A percentile compares a stretch with the other conserved stretches of the same genome.
phyloP scores from a whole-genome alignment of 2,888 invertebrate species.

The Pollenia labialis region DNA sequence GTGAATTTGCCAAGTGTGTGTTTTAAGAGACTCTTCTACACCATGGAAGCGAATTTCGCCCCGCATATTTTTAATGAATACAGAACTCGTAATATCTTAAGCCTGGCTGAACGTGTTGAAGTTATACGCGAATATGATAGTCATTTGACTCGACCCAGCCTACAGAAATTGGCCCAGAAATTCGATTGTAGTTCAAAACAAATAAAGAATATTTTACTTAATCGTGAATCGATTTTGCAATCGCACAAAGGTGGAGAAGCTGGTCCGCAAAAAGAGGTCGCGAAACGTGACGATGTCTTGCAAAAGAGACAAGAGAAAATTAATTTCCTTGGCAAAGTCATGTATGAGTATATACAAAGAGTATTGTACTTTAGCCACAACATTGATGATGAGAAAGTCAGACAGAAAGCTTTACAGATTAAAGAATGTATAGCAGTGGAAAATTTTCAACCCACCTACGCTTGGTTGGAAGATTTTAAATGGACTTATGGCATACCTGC shows the following conservation, averaged over 20 bases:
- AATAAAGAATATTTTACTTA: slow-evolving; percentile 77
- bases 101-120: slow-evolving; percentile 75
- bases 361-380: slow-evolving; percentile 74
- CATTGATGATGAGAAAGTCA: slow-evolving; percentile 68
- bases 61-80: slow-evolving; percentile 69
- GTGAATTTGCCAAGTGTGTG: slow-evolving; percentile 15
- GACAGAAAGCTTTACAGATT: slow-evolving; percentile 76
- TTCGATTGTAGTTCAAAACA: slow-evolving; percentile 78
- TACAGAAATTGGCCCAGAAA: slow-evolving; percentile 75
- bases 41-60: slow-evolving; percentile 51
- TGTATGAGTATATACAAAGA: slow-evolving; percentile 77
- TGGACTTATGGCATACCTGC: slow-evolving; percentile 72
- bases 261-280: slow-evolving; percentile 38
- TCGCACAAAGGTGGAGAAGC: slow-evolving; percentile 58
- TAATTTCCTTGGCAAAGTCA: slow-evolving; percentile 75
- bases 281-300: slow-evolving; percentile 39
- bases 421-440: slow-evolving; percentile 77
- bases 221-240: slow-evolving; percentile 74
- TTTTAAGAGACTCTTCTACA: background rate
- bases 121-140: slow-evolving; percentile 77
- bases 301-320: slow-evolving; percentile 76
- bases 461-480: slow-evolving; percentile 78
- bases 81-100: slow-evolving; percentile 76
- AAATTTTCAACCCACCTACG: slow-evolving; percentile 77
- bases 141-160: slow-evolving; percentile 73